Conservation (phyloP, 2,888 invertebrate genomes). For the Sarcophaga rosellei region DNA sequence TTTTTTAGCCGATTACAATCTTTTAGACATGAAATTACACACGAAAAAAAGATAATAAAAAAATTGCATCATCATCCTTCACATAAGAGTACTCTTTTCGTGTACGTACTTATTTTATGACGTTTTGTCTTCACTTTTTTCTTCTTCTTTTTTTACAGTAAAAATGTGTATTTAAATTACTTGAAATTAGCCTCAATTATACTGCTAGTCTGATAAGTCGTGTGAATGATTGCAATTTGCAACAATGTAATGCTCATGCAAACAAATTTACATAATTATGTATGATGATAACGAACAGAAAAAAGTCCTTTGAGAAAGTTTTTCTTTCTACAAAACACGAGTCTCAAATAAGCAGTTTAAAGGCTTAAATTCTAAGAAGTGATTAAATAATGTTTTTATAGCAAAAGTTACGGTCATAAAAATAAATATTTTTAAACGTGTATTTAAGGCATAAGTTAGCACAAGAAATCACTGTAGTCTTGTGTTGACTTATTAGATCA, state of each 20-base stretch:
- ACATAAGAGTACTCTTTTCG: conserved; percentile 21
- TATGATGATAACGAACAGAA: background rate
- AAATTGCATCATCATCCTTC: conserved; percentile 48
- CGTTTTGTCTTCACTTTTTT: background rate
- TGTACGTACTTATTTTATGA: background rate
- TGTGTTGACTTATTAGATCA: too few relatives aligned
- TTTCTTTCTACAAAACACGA: background rate
- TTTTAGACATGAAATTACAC: conserved; percentile 12
- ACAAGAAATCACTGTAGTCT: too few relatives aligned
- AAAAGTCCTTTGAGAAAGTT: background rate
- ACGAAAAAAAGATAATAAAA: too few relatives aligned
- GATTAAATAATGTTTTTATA: too few relatives aligned
- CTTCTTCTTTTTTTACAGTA: background rate
- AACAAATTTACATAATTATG: background rate
- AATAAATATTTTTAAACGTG: too few relatives aligned
- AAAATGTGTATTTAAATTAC: conserved; percentile 18
- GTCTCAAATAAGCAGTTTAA: background rate
- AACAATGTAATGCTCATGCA: background rate
- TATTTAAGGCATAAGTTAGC: too few relatives aligned
- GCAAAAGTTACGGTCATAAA: too few relatives aligned
- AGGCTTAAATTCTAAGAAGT: background rate
- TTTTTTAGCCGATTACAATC: conserved; percentile 19
- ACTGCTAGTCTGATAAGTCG: conserved; percentile 10
- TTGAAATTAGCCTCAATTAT: conserved; percentile 22
- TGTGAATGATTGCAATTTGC: background rate